phyloP scores from a whole-genome alignment of 2,888 invertebrate species.

The Xanthorhoe spadicearia region DNA sequence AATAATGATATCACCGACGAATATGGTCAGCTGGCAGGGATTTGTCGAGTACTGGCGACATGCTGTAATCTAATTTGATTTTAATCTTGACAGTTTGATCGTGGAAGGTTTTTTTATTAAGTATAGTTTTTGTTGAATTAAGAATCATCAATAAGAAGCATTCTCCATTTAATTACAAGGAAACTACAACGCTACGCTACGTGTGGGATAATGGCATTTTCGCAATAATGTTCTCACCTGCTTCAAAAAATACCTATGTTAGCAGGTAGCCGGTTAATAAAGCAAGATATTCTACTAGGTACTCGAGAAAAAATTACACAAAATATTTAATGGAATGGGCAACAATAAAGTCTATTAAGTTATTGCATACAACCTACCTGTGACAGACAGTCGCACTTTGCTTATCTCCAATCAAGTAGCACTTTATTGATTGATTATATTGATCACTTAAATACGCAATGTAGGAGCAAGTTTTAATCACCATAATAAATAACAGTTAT shows the following conservation, averaged over 20 bases:
- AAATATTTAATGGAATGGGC: conserved; percentile 13
- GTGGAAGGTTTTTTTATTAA: conserved; percentile 3
- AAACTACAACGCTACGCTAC: too few relatives aligned
- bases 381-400: conserved; percentile 47
- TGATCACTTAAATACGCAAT: conserved; percentile 37
- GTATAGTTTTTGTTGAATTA: background rate
- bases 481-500: conserved; percentile 37
- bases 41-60: conserved; percentile 26
- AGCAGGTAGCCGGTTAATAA: too few relatives aligned
- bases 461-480: conserved; percentile 41
- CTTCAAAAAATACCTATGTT: too few relatives aligned
- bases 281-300: too few relatives aligned
- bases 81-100: conserved; percentile 17
- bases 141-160: background rate
- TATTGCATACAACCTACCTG: conserved; percentile 37
- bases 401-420: conserved; percentile 48
- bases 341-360: conserved; percentile 33
- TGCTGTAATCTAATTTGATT: conserved; percentile 5
- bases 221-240: too few relatives aligned
- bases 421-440: conserved; percentile 45
- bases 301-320: too few relatives aligned
- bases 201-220: too few relatives aligned
- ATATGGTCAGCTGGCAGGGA: conserved; percentile 51
- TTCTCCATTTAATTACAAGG: background rate
- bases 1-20: conserved; percentile 68